A percentile compares a stretch with the other conserved stretches of the same genome.
Conservation (phyloP, 2,113 vertebrate genomes). For the Pterocles gutturalis region DNA sequence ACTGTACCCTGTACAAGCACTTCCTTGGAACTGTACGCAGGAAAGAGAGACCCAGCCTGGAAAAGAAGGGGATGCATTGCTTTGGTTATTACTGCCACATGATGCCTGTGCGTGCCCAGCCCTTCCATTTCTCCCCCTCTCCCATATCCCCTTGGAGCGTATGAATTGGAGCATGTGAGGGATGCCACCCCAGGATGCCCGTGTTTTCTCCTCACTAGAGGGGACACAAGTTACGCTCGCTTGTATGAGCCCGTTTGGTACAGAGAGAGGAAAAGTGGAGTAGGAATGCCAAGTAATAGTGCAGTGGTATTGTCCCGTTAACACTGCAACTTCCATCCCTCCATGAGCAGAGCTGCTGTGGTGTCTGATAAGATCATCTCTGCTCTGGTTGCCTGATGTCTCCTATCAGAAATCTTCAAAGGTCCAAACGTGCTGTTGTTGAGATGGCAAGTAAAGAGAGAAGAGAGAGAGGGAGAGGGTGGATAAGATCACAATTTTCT, state of each 20-base stretch:
- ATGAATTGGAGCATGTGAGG: not conserved
- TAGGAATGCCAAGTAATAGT: not conserved
- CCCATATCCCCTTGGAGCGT: not conserved
- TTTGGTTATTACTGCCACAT: not conserved
- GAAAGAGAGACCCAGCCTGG: not conserved
- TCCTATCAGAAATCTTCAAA: conserved; percentile 75
- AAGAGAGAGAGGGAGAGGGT: conserved; percentile 49
- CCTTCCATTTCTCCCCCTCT: not conserved
- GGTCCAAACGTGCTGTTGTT: conserved; percentile 67
- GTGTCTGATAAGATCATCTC: conserved; percentile 70
- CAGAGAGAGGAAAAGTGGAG: not conserved
- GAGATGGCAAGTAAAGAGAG: conserved; percentile 62
- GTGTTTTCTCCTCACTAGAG: not conserved
- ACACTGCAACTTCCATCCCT: conserved; percentile 8
- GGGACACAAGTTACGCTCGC: not conserved
- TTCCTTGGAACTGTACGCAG: not conserved
- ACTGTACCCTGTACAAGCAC: not conserved
- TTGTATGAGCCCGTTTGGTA: not conserved
- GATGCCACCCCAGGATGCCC: not conserved
- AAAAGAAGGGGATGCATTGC: accelerated
- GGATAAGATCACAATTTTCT: conserved; percentile 80
- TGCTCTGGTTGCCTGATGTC: conserved; percentile 65
- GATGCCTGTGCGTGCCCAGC: not conserved
- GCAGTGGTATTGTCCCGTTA: not conserved
- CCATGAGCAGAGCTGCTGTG: conserved; percentile 6